Base-by-base conservation (phyloP, 1,140 invertebrate species). In the Daktulosphaira vitifoliae region DNA sequence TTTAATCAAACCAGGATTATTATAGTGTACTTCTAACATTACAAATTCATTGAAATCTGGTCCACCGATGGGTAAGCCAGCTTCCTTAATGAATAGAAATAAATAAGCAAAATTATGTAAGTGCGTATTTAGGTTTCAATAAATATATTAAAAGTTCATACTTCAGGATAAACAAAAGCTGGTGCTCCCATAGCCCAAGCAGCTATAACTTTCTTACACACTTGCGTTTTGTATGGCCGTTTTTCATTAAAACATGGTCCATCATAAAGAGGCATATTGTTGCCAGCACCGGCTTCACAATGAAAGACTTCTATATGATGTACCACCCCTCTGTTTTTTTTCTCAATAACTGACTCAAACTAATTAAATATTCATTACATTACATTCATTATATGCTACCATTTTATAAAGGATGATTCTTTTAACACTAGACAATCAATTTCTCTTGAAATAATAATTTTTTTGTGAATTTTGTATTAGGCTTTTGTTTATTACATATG, bases 221-320 rank as follows among this genome's bases (percentile, higher is more conserved):
- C 78, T 73, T 84, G 73, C 1, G 86, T 79, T 68, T 78, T 74
- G 29, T 79, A 72, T 0, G 94, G 92, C 72, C 88, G 81, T 50
- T 84, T 76, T 22, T 80, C 68, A 37, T 79, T 78, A 69, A 85
- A 81, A 72, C 92, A 95, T 22, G 84, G 84, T 1, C 93, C 95
- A 69, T 85, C 83, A 75, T 93, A 99, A n/a, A 82, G 70, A 0
- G 88, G 84, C 44, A 94, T 82, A 18, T 83, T 78, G 3, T 78
- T 70, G 29, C 82, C 73, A 0, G 79, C 70, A 1, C 81, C 76
- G 1, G 85, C 80, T 67, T 89, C 87, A 72, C 96, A 99, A 72
- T 98, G 92, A 72, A 98, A 99, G 0, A 99, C 80, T 78, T 99
- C 96, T 88, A 99, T 97, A 72, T 99, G 96, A 77, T 99, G 96